Conservation (phyloP, 2,797 vertebrate genomes). For the Martes flavigula region DNA sequence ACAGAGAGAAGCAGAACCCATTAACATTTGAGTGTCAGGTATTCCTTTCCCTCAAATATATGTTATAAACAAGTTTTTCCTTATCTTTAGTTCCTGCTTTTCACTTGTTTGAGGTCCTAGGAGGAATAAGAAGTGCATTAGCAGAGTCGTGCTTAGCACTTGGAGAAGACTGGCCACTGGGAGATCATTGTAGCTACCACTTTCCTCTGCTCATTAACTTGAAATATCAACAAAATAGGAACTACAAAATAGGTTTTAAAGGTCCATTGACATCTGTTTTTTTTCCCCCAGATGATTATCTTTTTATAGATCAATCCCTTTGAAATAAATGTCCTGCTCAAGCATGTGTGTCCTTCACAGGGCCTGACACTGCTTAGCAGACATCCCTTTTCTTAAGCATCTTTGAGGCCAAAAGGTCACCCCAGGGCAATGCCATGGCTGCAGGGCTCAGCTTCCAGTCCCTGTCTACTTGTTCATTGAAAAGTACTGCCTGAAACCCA, state of each 20-base stretch:
- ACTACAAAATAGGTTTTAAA: not conserved
- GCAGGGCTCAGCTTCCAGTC: fast-evolving
- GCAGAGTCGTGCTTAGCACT: not conserved
- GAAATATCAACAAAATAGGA: not conserved
- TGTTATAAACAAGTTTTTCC: not conserved
- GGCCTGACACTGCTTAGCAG: not conserved
- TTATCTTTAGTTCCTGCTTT: not conserved
- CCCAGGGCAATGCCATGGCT: not conserved
- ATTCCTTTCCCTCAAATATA: not conserved
- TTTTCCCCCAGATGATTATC: not conserved
- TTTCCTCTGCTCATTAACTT: not conserved
- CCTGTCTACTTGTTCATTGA: not conserved
- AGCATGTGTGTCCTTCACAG: not conserved
- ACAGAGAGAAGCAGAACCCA: not conserved
- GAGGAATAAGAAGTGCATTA: no score
- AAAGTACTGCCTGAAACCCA: not conserved
- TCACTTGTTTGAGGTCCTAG: not conserved
- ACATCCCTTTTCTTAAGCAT: not conserved
- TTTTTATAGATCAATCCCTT: not conserved
- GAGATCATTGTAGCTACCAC: not conserved
- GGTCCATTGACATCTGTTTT: no score
- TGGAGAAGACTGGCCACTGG: fast-evolving
- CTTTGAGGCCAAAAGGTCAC: not conserved
- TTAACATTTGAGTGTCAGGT: not conserved
- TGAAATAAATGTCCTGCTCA: not conserved